A percentile compares a stretch with the other conserved stretches of the same genome.
These are phyloP conservation scores for Steinernema khuongi DNA, from an alignment of 1,140 invertebrate genomes.

Conservation along the genomic window DNA sequence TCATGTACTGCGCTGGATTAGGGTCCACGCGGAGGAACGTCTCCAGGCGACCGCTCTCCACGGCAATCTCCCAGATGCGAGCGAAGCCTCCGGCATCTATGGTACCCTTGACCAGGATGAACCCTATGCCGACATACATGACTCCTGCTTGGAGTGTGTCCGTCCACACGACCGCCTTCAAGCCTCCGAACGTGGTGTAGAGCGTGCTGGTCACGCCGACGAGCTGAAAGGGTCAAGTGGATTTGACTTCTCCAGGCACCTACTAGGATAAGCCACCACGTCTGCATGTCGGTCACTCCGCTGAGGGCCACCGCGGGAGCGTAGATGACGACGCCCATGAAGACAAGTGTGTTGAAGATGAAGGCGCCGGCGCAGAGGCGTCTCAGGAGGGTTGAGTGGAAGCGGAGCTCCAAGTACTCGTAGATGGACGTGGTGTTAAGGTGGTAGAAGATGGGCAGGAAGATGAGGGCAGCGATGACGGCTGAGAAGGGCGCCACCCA, in stretches of 20 bases:
- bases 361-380: not conserved
- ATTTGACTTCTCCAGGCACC: constrained; percentile 23
- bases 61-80: not conserved
- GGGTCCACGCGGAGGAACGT: not conserved
- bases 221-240: not conserved
- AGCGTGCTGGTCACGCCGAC: not conserved
- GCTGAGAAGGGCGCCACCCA: not conserved
- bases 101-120: not conserved
- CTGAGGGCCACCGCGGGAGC: constrained; percentile 37
- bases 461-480: not conserved
- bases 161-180: constrained; percentile 4
- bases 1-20: constrained; percentile 3
- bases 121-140: not conserved
- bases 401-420: constrained; percentile 3
- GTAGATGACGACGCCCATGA: constrained; percentile 3
- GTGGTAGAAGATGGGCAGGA: not conserved
- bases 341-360: not conserved
- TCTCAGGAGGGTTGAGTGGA: not conserved
- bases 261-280: constrained; percentile 50
- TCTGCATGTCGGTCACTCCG: constrained; percentile 40
- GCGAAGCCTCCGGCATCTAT: not conserved
- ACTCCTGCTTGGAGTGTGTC: not conserved
- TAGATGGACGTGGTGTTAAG: not conserved
- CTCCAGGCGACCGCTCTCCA: not conserved
- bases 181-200: constrained; percentile 3